A percentile compares a stretch with the other conserved stretches of the same genome.
These are phyloP conservation scores for Orthosia gothica DNA, from an alignment of 2,888 invertebrate genomes.

Conservation along the genomic window DNA sequence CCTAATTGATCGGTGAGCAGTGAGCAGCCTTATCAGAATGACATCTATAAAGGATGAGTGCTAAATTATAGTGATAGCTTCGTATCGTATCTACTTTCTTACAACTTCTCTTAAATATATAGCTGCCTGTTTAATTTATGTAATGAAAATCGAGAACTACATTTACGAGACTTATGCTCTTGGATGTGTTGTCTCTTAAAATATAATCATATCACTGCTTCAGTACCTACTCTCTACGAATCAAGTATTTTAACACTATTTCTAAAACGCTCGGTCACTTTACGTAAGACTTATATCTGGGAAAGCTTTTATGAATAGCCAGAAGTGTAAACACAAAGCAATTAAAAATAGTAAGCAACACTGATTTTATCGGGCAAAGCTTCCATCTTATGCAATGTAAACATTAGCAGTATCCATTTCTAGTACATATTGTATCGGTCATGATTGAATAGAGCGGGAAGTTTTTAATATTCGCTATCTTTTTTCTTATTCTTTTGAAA, in stretches of 20 bases:
- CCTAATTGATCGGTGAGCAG: slow-evolving; percentile 57
- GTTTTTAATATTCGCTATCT: slow-evolving; percentile 54
- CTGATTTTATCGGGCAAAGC: slow-evolving; percentile 49
- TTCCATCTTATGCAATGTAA: slow-evolving; percentile 57
- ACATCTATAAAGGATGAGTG: slow-evolving; percentile 46
- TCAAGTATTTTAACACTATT: slow-evolving; percentile 8
- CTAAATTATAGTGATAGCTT: slow-evolving; percentile 49
- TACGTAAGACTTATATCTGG: slow-evolving; percentile 27
- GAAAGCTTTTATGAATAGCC: slow-evolving; percentile 34
- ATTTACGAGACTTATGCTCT: slow-evolving; percentile 2
- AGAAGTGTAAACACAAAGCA: slow-evolving; percentile 50
- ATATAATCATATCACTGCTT: slow-evolving; percentile 6
- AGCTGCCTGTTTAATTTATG: slow-evolving; percentile 36
- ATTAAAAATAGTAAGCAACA: slow-evolving; percentile 50
- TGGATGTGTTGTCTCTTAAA: slow-evolving; percentile 10
- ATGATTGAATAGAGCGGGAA: slow-evolving; percentile 67
- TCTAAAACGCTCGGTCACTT: neutral
- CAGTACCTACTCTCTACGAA: neutral
- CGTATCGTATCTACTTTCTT: slow-evolving; percentile 47
- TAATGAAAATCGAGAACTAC: slow-evolving; percentile 10
- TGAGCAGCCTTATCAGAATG: slow-evolving; percentile 52
- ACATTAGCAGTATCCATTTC: slow-evolving; percentile 54
- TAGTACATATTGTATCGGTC: slow-evolving; percentile 57
- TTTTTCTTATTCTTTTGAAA: slow-evolving; percentile 53
- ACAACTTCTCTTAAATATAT: slow-evolving; percentile 40